Evolutionary conservation across 2,113 vertebrate species (phyloP).

Genomic region (Chamaea fasciata): DNA sequence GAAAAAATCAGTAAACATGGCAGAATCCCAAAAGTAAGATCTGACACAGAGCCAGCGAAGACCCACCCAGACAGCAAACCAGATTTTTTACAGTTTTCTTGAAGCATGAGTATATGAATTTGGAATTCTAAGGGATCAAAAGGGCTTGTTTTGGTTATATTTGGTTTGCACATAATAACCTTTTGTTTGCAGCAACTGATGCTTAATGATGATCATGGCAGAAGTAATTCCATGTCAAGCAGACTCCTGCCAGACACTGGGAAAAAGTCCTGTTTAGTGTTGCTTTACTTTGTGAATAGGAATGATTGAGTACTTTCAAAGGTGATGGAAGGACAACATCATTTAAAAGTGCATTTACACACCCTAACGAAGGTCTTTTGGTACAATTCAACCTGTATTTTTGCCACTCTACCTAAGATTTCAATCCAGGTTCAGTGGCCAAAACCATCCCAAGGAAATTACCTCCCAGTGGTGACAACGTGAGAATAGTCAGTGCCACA

Average conservation of each 20-base stretch:
- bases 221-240: neutral
- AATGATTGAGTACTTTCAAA: neutral
- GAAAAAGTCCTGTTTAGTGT: neutral
- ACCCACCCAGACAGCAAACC: neutral
- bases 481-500: constrained; percentile 25
- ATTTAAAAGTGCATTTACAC: neutral
- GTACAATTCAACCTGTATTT: neutral
- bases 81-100: neutral
- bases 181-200: neutral
- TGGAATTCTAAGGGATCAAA: neutral
- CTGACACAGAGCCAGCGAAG: neutral
- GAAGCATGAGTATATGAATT: neutral
- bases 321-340: neutral
- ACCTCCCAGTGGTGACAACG: neutral
- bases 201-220: neutral
- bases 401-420: neutral
- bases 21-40: neutral
- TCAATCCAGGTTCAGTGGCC: neutral
- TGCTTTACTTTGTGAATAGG: neutral
- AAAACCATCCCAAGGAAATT: neutral
- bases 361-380: neutral
- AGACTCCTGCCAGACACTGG: neutral
- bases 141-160: neutral
- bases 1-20: neutral
- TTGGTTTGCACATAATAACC: neutral